Base-by-base conservation (phyloP, 1,140 invertebrate species). In the Diorhabda sublineata region DNA sequence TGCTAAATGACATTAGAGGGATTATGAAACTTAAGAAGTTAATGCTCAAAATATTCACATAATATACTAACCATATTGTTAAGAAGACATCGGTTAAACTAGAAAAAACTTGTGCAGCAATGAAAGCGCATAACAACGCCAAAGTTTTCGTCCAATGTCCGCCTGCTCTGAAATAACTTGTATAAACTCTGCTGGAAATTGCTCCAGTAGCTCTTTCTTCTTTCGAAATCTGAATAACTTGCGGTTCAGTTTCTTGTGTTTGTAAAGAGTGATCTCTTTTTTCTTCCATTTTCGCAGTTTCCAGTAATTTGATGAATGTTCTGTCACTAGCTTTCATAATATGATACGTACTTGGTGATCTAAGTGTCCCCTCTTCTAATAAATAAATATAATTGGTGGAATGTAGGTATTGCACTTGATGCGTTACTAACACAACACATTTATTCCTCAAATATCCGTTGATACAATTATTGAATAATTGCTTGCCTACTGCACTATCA, bases 321-420 rank as follows among this genome's bases (percentile, higher is more conserved):
- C 90, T 75, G 0, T 87, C 87, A 43, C 84, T 85, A 26, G 83
- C 83, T 71, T 86, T 83, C 26, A 91, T 78, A 2, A 87, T 86
- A 41, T 85, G 84, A 73, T 87, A 89, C 44, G 85, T 86, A 6
- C 89, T 89, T 42, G 84, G 82, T 2, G 84, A 84, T 8, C 85
- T 81, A 69, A 90, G 72, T 3, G 81, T 72, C 2, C 89, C 89
- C 76, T 89, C 85, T 62, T 87, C 85, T 71, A 89, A 76, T 58
- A 84, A 87, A 73, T 87, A 87, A 82, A 86, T 87, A 79, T 86
- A 77, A 75, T 94, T 88, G 3, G 92, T 92, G 60, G 88, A 85
- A 76, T 90, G 88, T 3, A 97, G 82, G 76, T 92, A 95, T 78
- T 96, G 93, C 67, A 96, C 79, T 80, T 96, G 94, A 82, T 97